Base-by-base conservation (phyloP, 2,113 vertebrate genomes). In the Chloebia gouldiae region DNA sequence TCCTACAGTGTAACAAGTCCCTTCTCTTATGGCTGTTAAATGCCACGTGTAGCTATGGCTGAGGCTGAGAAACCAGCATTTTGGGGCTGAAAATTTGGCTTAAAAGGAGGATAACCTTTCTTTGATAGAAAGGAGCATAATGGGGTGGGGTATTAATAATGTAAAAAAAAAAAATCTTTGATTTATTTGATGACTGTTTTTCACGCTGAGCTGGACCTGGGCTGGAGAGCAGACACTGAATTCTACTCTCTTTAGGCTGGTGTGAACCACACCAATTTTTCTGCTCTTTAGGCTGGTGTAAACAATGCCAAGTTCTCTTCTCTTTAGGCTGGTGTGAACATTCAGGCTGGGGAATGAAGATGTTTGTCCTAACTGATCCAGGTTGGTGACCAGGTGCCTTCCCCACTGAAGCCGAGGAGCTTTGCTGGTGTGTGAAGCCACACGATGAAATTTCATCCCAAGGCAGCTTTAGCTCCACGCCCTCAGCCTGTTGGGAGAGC, bases 391-490 rank as follows among this genome's bases (percentile, higher is more conserved):
- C 3, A 6, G 49, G 31, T 53, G 86, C 69, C 61, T 37, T 7
- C 50, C 45, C 10, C 4, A 3, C 31, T 13, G 70, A 19, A 81
- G 80, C 16, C 1, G 8, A 75, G 84, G 40, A 84, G 57, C 84
- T 68, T 64, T 75, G 81, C 37, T 75, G 63, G 39, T 87, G 68
- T n/a, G 56, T 56, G 68, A 65, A 94, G 45, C 73, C 68, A 42
- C 66, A 50, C 0, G 95, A 79, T 97, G 96, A 86, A 97, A 97
- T 97, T 97, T 92, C 95, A 97, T 33, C 96, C 87, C 1, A 2
- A 13, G 22, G 19, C 20, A 4, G 63, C n/a, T 79, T 94, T 13
- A 49, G 40, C 54, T 94, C 56, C 49, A 14, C 5, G 7, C 15
- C 35, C 30, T 2, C 35, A 27, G 71, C 40, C 66, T 85, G 75